phyloP scores from a whole-genome alignment of 2,888 invertebrate species.

The Perizoma affinitatum region DNA sequence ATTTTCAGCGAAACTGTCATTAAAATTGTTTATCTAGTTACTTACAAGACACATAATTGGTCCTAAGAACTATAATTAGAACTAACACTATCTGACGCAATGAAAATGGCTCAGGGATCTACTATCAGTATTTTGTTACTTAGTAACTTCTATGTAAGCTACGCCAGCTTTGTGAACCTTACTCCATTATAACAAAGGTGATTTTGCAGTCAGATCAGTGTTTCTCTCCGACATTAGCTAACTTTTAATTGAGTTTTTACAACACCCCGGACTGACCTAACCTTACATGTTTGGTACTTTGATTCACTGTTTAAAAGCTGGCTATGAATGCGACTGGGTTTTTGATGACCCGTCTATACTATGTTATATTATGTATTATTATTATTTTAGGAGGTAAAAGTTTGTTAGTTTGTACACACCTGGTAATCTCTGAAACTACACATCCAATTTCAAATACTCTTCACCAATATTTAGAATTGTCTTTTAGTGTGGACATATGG shows the following conservation, averaged over 20 bases:
- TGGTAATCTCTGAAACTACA: too few relatives aligned
- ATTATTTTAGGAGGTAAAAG: too few relatives aligned
- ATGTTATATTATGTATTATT: too few relatives aligned
- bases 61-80: not conserved
- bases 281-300: conserved; percentile 38
- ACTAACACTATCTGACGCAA: too few relatives aligned
- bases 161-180: conserved; percentile 7
- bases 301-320: conserved; percentile 19
- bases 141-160: not conserved
- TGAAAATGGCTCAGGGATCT: too few relatives aligned
- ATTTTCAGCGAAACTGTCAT: too few relatives aligned
- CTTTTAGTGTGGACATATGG: too few relatives aligned
- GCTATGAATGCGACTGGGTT: too few relatives aligned
- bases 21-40: not conserved
- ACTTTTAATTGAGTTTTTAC: conserved; percentile 73
- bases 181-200: conserved; percentile 13
- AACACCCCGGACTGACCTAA: conserved; percentile 44
- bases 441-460: too few relatives aligned
- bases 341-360: too few relatives aligned
- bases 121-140: not conserved
- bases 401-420: too few relatives aligned
- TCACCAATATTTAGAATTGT: too few relatives aligned
- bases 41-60: not conserved
- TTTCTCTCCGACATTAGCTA: conserved; percentile 55
- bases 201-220: conserved; percentile 17